Evolutionary conservation across 2,797 vertebrate genomes (phyloP).

Genomic region (Anisognathus igniventris): DNA sequence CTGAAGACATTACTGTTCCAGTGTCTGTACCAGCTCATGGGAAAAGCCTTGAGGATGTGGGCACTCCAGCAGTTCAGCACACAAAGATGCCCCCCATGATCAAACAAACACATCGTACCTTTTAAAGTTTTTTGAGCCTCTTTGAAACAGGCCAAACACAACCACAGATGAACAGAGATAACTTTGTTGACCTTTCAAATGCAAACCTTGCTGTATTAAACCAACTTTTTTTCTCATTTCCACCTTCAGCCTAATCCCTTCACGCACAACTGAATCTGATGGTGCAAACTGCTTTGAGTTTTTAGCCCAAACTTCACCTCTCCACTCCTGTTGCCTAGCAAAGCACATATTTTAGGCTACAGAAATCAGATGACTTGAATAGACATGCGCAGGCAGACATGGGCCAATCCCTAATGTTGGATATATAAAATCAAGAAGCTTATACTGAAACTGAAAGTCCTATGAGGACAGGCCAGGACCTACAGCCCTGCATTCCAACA

Average conservation of each 20-base stretch:
- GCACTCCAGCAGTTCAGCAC: neutral
- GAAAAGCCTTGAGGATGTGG: neutral
- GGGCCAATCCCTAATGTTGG: neutral
- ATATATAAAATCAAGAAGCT: neutral
- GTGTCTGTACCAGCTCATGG: neutral
- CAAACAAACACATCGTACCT: neutral
- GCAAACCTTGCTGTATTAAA: neutral
- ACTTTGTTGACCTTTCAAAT: neutral
- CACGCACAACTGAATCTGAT: neutral
- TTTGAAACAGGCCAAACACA: neutral
- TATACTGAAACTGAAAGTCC: neutral
- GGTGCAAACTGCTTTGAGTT: neutral
- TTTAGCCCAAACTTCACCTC: conserved; percentile 6
- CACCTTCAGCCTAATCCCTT: neutral
- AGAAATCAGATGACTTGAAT: neutral
- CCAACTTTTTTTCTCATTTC: neutral
- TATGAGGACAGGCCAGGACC: neutral
- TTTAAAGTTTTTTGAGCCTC: neutral
- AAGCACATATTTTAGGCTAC: neutral
- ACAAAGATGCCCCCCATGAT: neutral
- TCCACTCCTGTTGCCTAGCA: neutral
- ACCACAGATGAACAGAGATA: neutral
- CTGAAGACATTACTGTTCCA: neutral
- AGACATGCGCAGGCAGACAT: neutral
- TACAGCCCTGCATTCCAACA: neutral